Percentiles rank a stretch among this genome's conserved stretches.
Evolutionary conservation across 2,888 invertebrate species (phyloP).

Genomic region (Hermodice carunculata): DNA sequence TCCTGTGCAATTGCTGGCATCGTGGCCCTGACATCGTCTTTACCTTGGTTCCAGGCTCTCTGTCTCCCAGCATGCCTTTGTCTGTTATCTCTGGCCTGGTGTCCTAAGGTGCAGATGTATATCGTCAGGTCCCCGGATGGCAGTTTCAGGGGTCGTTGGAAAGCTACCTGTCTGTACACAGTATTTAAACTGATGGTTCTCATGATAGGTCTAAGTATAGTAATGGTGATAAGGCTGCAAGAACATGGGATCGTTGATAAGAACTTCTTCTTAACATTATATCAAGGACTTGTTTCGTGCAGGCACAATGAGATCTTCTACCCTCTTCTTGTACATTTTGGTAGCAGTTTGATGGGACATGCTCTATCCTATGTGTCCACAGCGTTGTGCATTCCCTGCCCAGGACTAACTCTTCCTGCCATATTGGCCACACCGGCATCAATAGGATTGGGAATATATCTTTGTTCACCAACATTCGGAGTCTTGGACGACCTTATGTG

Average conservation of each 20-base stretch:
- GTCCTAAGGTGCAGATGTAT: conserved; percentile 38
- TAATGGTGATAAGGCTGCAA: conserved; percentile 39
- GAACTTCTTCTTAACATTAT: conserved; percentile 30
- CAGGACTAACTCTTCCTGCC: conserved; percentile 39
- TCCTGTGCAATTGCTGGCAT: conserved; percentile 37
- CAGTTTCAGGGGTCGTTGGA: conserved; percentile 31
- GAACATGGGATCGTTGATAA: conserved; percentile 35
- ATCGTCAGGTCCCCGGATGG: conserved; percentile 34
- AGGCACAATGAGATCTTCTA: conserved; percentile 35
- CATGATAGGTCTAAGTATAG: conserved; percentile 31
- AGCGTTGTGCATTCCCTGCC: conserved; percentile 39
- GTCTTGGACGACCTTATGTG: conserved; percentile 35
- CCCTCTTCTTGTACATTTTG: conserved; percentile 35
- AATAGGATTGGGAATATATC: conserved; percentile 28
- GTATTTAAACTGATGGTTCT: conserved; percentile 34
- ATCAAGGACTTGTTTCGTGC: conserved; percentile 32
- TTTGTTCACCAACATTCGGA: conserved; percentile 31
- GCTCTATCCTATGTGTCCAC: conserved; percentile 35
- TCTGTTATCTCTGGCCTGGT: conserved; percentile 42
- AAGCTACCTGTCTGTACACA: conserved; percentile 42
- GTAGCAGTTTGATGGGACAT: conserved; percentile 34
- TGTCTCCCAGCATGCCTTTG: conserved; percentile 38
- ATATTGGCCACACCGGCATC: conserved; percentile 39
- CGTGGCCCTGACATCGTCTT: conserved; percentile 33
- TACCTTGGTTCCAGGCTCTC: conserved; percentile 39